Evolutionary conservation across 2,113 vertebrate species (phyloP).

Genomic region (Peromyscus maniculatus): DNA sequence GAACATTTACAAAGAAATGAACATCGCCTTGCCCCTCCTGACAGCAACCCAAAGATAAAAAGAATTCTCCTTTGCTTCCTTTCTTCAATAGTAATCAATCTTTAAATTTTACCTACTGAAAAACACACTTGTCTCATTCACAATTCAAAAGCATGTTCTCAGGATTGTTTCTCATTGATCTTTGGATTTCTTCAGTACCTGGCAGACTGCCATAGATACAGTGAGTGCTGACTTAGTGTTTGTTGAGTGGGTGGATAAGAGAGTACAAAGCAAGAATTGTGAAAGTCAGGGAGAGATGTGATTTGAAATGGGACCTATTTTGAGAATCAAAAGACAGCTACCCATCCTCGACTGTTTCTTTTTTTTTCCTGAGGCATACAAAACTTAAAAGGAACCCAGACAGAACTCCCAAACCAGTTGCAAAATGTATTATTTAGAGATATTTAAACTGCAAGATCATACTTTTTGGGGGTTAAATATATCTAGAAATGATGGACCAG

Average conservation of each 20-base stretch:
- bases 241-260: not conserved
- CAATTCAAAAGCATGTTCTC: constrained; percentile 14
- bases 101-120: constrained; percentile 16
- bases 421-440: constrained; percentile 35
- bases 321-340: not conserved
- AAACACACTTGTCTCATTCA: not conserved
- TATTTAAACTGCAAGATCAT: not conserved
- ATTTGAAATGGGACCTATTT: not conserved
- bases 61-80: not conserved
- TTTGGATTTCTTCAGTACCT: constrained; percentile 2
- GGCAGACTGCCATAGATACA: not conserved
- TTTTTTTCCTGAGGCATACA: not conserved
- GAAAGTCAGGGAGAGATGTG: not conserved
- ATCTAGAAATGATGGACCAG: not conserved
- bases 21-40: not conserved
- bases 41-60: constrained; percentile 18
- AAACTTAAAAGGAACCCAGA: not conserved
- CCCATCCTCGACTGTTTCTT: not conserved
- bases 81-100: not conserved
- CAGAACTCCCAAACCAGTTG: not conserved
- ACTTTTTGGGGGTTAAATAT: not conserved
- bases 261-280: not conserved
- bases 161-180: not conserved
- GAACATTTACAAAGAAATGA: constrained; percentile 53
- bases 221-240: not conserved